These are phyloP conservation scores for Drosophila erecta DNA, from an alignment of 1,140 invertebrate species.

Conservation along the genomic window DNA sequence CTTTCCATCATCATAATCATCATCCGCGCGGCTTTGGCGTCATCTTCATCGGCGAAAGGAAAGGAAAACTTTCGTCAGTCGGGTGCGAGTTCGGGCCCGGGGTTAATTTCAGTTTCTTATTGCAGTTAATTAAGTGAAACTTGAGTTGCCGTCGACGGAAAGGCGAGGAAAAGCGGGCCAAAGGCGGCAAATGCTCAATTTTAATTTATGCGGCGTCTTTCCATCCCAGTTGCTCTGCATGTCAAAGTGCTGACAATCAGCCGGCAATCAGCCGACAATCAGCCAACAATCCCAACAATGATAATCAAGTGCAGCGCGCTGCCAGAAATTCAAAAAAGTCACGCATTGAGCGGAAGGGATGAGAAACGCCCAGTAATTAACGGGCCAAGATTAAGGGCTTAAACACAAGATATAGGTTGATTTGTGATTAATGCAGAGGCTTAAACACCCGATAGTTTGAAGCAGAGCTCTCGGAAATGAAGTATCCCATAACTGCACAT, in stretches of 20 bases:
- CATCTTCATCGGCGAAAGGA: slow-evolving; percentile 17
- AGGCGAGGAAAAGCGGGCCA: slow-evolving; percentile 1
- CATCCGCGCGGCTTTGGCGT: slow-evolving; percentile 7
- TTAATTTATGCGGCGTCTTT: slow-evolving; percentile 66
- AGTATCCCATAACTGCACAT: too few relatives aligned
- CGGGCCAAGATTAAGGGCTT: not conserved
- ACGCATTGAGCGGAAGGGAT: not conserved
- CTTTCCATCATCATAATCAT: slow-evolving; percentile 48
- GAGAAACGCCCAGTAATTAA: not conserved
- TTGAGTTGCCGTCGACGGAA: slow-evolving; percentile 49
- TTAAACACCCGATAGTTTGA: too few relatives aligned
- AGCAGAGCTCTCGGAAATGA: too few relatives aligned
- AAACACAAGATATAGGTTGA: too few relatives aligned
- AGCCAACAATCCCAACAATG: slow-evolving; percentile 39
- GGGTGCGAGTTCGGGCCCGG: slow-evolving; percentile 17
- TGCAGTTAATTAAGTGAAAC: slow-evolving; percentile 81
- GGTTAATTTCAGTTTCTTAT: slow-evolving; percentile 79
- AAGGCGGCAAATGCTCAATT: slow-evolving; percentile 41
- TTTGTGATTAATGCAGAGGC: too few relatives aligned
- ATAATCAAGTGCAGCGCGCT: slow-evolving; percentile 18
- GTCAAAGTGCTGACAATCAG: slow-evolving; percentile 69
- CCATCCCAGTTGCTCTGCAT: slow-evolving; percentile 42
- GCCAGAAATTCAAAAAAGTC: slow-evolving; percentile 1
- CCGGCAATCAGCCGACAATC: slow-evolving; percentile 28
- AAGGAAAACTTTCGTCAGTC: slow-evolving; percentile 46